Percentiles rank a stretch among this genome's conserved stretches.
Conservation (phyloP, 2,113 vertebrate species). For the Chascanopsetta lugubris region DNA sequence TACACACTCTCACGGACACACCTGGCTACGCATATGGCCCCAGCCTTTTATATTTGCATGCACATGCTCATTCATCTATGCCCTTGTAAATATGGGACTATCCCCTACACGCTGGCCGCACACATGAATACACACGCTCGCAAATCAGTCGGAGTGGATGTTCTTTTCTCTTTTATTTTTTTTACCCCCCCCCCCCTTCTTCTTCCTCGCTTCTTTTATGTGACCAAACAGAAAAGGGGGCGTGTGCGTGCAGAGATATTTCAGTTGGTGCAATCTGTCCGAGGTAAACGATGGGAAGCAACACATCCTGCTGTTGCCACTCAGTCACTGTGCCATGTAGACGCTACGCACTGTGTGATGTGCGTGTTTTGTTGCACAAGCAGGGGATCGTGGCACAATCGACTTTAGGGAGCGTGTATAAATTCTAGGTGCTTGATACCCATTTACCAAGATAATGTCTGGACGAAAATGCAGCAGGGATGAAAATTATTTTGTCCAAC, state of each 20-base stretch:
- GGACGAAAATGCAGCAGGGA: background rate
- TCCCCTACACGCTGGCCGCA: conserved; percentile 20
- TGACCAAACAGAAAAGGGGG: background rate
- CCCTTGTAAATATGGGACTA: conserved; percentile 57
- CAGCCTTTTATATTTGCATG: conserved; percentile 60
- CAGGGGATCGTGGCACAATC: too few species aligned
- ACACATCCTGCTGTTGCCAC: too few species aligned
- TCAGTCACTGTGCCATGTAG: too few species aligned
- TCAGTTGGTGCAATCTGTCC: background rate
- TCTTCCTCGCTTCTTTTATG: background rate
- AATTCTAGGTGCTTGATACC: conserved; percentile 15
- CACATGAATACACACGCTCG: conserved; percentile 25
- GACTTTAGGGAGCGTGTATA: too few species aligned
- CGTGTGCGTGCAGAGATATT: background rate
- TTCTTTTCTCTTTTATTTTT: too few species aligned
- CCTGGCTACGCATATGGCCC: conserved; percentile 51
- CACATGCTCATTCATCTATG: conserved; percentile 53
- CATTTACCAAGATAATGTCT: conserved; percentile 31
- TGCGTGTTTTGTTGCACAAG: background rate
- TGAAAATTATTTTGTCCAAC: conserved; percentile 42
- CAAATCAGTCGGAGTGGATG: background rate
- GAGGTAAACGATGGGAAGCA: background rate
- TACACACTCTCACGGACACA: conserved; percentile 36
- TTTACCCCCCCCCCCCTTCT: too few species aligned
- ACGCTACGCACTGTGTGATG: too few species aligned